These are phyloP conservation scores for Melanotaenia parkinsoni DNA, from an alignment of 2,797 vertebrate genomes.

Conservation along the genomic window DNA sequence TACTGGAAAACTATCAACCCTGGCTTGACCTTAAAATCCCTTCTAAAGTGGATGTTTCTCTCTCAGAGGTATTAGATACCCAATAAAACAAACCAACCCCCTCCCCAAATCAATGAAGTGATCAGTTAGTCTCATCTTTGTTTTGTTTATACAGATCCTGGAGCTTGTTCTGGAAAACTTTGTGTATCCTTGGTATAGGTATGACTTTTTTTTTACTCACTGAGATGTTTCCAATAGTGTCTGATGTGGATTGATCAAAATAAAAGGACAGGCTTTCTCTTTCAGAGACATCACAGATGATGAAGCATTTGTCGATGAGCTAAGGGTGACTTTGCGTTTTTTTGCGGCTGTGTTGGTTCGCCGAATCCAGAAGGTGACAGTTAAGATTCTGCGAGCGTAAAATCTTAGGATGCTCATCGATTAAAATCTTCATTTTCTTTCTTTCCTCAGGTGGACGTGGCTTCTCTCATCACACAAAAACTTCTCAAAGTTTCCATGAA, in stretches of 20 bases:
- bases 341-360: slow-evolving; percentile 93
- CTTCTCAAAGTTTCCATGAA: slow-evolving; percentile 97
- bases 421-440: neutral
- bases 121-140: neutral
- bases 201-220: slow-evolving; percentile 48
- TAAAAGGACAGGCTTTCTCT: slow-evolving; percentile 23
- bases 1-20: slow-evolving; percentile 96
- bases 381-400: neutral
- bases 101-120: neutral
- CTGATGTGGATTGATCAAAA: neutral
- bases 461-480: slow-evolving; percentile 91
- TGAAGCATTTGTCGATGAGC: slow-evolving; percentile 94
- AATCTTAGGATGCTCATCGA: neutral
- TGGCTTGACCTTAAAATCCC: slow-evolving; percentile 94
- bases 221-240: neutral
- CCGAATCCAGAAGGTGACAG: slow-evolving; percentile 91
- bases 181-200: slow-evolving; percentile 99
- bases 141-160: slow-evolving; percentile 84
- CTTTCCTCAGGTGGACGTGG: slow-evolving; percentile 89
- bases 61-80: slow-evolving; percentile 88
- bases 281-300: slow-evolving; percentile 94
- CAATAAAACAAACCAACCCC: neutral
- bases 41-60: slow-evolving; percentile 94
- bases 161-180: slow-evolving; percentile 97
- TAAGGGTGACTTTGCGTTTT: slow-evolving; percentile 91